phyloP scores from a whole-genome alignment of 2,797 vertebrate genomes.

The Kryptopterus vitreolus region DNA sequence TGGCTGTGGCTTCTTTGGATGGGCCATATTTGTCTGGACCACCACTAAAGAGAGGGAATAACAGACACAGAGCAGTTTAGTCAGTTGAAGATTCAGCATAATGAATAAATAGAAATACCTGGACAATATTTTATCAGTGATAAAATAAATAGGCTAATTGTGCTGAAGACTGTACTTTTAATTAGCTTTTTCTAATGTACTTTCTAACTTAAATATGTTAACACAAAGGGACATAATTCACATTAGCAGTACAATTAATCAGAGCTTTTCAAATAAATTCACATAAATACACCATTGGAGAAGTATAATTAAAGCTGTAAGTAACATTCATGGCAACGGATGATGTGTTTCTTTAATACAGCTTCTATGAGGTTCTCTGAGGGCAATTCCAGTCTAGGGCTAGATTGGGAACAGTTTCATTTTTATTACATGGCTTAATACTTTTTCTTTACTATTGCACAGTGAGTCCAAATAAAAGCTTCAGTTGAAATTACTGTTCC shows the following conservation, averaged over 20 bases:
- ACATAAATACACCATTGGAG: background rate
- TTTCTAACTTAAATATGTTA: background rate
- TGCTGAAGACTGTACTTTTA: background rate
- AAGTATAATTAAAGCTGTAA: background rate
- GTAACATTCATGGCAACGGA: background rate
- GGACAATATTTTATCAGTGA: background rate
- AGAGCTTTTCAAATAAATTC: background rate
- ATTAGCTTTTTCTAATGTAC: background rate
- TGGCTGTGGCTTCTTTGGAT: constrained; percentile 76
- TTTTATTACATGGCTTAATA: background rate
- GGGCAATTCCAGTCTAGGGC: background rate
- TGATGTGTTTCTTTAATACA: background rate
- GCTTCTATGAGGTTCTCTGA: background rate
- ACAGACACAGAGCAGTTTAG: constrained; percentile 1
- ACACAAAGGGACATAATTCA: background rate
- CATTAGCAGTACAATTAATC: background rate
- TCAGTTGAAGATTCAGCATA: background rate
- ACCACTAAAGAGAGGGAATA: constrained; percentile 65
- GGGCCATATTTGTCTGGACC: constrained; percentile 77
- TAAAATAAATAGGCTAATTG: background rate
- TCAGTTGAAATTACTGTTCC: background rate
- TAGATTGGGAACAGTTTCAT: background rate
- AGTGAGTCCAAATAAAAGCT: background rate
- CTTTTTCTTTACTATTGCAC: background rate
- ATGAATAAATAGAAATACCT: constrained; percentile 6